Evolutionary conservation across 2,113 vertebrate species (phyloP).

Genomic region (Globicephala melas): DNA sequence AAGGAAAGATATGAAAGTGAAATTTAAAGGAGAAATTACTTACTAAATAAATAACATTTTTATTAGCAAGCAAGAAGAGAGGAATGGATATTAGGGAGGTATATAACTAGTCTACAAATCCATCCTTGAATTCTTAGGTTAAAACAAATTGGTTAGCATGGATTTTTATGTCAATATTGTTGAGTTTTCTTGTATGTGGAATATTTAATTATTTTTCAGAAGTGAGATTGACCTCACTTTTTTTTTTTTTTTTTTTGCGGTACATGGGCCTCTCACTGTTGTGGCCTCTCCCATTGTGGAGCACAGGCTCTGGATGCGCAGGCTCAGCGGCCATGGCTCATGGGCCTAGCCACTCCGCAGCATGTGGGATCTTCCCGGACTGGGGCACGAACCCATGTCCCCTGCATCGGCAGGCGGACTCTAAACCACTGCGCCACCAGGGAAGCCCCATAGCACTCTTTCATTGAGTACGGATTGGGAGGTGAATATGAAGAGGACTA

Average conservation of each 20-base stretch:
- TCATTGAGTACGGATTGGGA: not conserved
- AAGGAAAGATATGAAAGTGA: not conserved
- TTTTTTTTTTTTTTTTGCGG: too few relatives aligned
- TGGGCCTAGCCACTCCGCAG: fast-evolving
- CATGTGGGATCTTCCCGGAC: too few relatives aligned
- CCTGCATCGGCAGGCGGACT: too few relatives aligned
- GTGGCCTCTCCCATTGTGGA: too few relatives aligned
- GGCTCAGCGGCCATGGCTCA: too few relatives aligned
- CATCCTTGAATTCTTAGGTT: not conserved
- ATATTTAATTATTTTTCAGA: not conserved
- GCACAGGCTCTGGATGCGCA: too few relatives aligned
- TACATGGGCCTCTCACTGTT: too few relatives aligned
- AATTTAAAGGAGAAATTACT: not conserved
- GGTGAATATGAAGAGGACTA: not conserved
- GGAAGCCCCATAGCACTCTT: not conserved
- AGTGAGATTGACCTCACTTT: not conserved
- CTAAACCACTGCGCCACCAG: too few relatives aligned
- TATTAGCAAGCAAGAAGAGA: not conserved
- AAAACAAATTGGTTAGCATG: not conserved
- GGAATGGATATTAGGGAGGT: not conserved
- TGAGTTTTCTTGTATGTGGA: not conserved
- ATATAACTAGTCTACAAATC: not conserved
- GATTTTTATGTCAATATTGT: not conserved
- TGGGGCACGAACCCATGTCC: too few relatives aligned
- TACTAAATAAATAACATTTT: not conserved